Conservation (phyloP, 2,888 invertebrate genomes). For the Meta bourneti region DNA sequence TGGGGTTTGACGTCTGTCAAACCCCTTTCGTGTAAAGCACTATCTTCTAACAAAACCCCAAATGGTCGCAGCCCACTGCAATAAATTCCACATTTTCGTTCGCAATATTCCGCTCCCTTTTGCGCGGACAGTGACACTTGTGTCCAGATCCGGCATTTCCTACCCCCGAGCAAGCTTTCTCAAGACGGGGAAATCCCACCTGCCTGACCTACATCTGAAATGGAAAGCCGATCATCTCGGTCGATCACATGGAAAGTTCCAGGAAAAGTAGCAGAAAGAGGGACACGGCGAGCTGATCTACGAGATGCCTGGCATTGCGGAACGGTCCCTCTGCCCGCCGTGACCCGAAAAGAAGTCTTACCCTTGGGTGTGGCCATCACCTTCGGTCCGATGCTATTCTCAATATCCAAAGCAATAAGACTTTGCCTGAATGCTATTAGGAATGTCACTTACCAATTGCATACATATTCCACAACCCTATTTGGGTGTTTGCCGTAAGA, state of each 20-base stretch:
- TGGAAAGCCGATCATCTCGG: constrained; percentile 43
- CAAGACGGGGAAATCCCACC: constrained; percentile 33
- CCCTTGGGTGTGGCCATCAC: constrained; percentile 49
- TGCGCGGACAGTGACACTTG: constrained; percentile 6
- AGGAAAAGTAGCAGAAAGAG: not conserved
- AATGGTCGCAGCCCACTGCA: not conserved
- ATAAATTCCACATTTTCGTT: not conserved
- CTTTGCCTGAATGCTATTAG: not conserved
- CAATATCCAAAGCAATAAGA: not conserved
- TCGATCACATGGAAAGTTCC: constrained; percentile 21
- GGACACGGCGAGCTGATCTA: not conserved
- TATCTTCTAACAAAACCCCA: no score
- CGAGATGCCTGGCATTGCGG: constrained; percentile 8
- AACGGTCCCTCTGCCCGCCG: constrained; percentile 7
- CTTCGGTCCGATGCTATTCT: not conserved
- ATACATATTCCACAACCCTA: not conserved
- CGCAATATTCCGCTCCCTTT: not conserved
- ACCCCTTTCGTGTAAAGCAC: no score
- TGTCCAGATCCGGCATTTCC: no score
- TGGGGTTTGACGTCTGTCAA: no score
- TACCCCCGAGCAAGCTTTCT: not conserved
- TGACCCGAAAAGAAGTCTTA: constrained; percentile 43
- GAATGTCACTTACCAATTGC: not conserved
- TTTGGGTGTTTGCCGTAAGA: not conserved
- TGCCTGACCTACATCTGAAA: constrained; percentile 47